A percentile compares a stretch with the other conserved stretches of the same genome.
These are phyloP conservation scores for Taeniopygia guttata DNA, from an alignment of 2,797 vertebrate genomes.

Conservation along the genomic window DNA sequence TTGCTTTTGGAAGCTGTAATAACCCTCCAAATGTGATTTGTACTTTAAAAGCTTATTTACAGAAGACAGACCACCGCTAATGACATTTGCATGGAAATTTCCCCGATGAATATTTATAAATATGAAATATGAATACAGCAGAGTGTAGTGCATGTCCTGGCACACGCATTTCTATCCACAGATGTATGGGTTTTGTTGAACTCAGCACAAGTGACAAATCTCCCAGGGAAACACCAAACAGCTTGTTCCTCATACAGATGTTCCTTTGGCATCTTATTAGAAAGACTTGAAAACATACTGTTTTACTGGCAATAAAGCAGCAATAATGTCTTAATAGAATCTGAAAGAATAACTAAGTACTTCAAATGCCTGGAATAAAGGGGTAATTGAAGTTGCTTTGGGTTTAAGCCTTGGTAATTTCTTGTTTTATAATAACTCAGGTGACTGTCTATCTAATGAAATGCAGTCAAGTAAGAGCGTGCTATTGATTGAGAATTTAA, in stretches of 20 bases:
- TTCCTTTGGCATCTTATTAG: constrained; percentile 57
- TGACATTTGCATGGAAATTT: constrained; percentile 53
- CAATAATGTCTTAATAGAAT: constrained; percentile 59
- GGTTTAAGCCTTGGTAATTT: constrained; percentile 42
- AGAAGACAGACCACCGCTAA: constrained; percentile 24
- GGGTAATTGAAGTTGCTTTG: constrained; percentile 59
- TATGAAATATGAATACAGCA: neutral
- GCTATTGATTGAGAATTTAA: constrained; percentile 59
- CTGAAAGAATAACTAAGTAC: constrained; percentile 63
- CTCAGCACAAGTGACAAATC: constrained; percentile 32
- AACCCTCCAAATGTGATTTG: constrained; percentile 23
- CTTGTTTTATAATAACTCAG: constrained; percentile 52
- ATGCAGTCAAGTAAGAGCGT: constrained; percentile 31
- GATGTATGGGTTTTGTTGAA: constrained; percentile 28
- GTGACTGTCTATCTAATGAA: constrained; percentile 62
- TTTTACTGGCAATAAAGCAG: constrained; percentile 66
- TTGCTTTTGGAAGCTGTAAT: neutral
- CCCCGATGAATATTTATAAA: constrained; percentile 51
- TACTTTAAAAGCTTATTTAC: constrained; percentile 48
- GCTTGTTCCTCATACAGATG: constrained; percentile 46
- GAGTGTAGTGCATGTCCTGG: neutral
- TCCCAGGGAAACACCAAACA: constrained; percentile 21
- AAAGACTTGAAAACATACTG: constrained; percentile 47
- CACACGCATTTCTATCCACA: neutral
- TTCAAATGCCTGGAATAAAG: constrained; percentile 53